These are phyloP conservation scores for Cheilosia grossa DNA, from an alignment of 2,888 invertebrate genomes.

Conservation along the genomic window DNA sequence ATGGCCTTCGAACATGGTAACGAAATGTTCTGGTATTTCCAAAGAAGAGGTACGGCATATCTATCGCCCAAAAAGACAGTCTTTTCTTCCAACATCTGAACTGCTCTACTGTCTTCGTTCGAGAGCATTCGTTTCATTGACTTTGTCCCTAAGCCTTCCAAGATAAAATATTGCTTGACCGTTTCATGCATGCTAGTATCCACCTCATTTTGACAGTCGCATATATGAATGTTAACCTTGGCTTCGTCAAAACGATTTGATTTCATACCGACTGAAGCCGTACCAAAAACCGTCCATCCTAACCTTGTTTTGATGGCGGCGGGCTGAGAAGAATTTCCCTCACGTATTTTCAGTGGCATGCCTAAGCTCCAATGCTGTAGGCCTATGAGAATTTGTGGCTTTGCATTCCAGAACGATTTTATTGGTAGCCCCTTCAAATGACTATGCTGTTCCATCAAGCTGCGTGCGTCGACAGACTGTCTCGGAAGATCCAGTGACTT, in stretches of 20 bases:
- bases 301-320: constrained; percentile 21
- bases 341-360: constrained; percentile 8
- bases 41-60: constrained; percentile 15
- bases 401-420: constrained; percentile 22
- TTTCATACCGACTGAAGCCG: background rate
- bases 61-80: background rate
- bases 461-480: constrained; percentile 1
- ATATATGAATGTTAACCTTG: constrained; percentile 11
- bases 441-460: background rate
- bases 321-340: constrained; percentile 3
- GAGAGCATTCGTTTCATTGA: background rate
- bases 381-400: constrained; percentile 9
- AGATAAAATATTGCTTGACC: constrained; percentile 10
- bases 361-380: constrained; percentile 11
- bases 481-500: constrained; percentile 18
- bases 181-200: background rate
- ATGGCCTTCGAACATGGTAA: constrained; percentile 1
- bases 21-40: constrained; percentile 1
- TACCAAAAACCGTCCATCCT: constrained; percentile 26
- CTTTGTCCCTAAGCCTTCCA: constrained; percentile 11
- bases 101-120: constrained; percentile 10
- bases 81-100: constrained; percentile 16
- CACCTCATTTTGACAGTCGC: constrained; percentile 3
- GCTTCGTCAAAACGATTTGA: no score
- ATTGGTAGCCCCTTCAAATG: constrained; percentile 11